Percentiles rank a stretch among this genome's conserved stretches.
These are phyloP conservation scores for Heliconius erato DNA, from an alignment of 2,888 invertebrate species.

Conservation along the genomic window DNA sequence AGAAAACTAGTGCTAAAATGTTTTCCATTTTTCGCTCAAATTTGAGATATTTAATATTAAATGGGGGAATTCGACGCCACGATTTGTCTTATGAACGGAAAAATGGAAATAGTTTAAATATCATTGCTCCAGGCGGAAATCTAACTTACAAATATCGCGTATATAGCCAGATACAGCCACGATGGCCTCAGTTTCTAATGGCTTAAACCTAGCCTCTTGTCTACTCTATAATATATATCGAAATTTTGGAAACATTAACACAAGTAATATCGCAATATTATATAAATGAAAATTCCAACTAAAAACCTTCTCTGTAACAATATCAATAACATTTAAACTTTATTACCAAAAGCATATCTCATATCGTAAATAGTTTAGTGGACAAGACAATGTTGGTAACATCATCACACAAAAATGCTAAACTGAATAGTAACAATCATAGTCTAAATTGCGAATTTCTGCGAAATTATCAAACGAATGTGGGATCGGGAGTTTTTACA, in stretches of 20 bases:
- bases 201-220: background rate
- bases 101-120: too few relatives aligned
- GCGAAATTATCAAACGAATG: conserved; percentile 66
- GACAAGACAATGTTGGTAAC: conserved; percentile 50
- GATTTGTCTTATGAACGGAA: too few relatives aligned
- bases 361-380: conserved; percentile 17
- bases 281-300: background rate
- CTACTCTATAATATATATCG: background rate
- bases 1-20: too few relatives aligned
- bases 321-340: background rate
- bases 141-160: too few relatives aligned
- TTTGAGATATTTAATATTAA: too few relatives aligned
- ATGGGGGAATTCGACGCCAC: too few relatives aligned
- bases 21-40: too few relatives aligned
- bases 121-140: too few relatives aligned
- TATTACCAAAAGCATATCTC: conserved; percentile 3
- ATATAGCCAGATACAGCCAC: too few relatives aligned
- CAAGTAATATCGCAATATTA: background rate
- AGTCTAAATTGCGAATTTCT: conserved; percentile 64
- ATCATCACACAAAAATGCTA: conserved; percentile 61
- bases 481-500: conserved; percentile 69
- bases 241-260: background rate
- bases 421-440: conserved; percentile 62
- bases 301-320: conserved; percentile 10
- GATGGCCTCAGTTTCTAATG: too few relatives aligned